Base-by-base conservation (phyloP, 2,888 invertebrate species). In the Platerodrilus igneus region DNA sequence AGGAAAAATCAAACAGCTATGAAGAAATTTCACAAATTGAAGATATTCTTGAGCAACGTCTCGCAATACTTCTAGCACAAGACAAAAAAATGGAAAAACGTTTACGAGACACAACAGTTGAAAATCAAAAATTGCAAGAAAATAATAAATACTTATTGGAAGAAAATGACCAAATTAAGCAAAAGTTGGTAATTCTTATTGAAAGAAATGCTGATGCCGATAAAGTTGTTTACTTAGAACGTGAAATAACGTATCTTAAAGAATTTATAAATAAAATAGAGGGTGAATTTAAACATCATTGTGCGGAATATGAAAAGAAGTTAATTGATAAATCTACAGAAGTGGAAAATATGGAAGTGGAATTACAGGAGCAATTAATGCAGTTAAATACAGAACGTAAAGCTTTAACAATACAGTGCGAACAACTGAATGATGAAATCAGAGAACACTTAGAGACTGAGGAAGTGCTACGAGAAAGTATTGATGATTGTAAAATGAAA, bases 51-150 rank as follows among this genome's bases (percentile, higher is more conserved):
- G 73, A 77, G 3, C 71, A 75, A 49, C 76, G 81, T 35, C 68
- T 86, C 32, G 73, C 76, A 4, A 73, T 75, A 48, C 67, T 85
- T 2, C 73, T 74, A 37, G 73, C 77, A 15, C 78, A 77, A 37
- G 80, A 84, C 49, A 78, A 80, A 54, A 71, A 74, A 7, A 71
- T 82, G 14, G 76, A 75, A 35, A 62, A 63, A 6, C 77, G 79
- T 51, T 68, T 84, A 41, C 69, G 78, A 47, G 75, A 77, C 50
- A 68, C 76, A 2, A 70, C 74, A 43, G 69, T 69, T 48, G 77
- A 79, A 58, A 75, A 79, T 51, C 68, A 67, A 48, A 73, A 75
- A 38, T 63, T 77, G 11, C 69, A 72, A 45, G 68, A 72, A 40
- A 77, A 78, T 56, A 68, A 77, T 37, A 69, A 74, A 39, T 63